A percentile compares a stretch with the other conserved stretches of the same genome.
These are phyloP conservation scores for Sarcoramphus papa DNA, from an alignment of 2,797 vertebrate genomes.

Conservation along the genomic window DNA sequence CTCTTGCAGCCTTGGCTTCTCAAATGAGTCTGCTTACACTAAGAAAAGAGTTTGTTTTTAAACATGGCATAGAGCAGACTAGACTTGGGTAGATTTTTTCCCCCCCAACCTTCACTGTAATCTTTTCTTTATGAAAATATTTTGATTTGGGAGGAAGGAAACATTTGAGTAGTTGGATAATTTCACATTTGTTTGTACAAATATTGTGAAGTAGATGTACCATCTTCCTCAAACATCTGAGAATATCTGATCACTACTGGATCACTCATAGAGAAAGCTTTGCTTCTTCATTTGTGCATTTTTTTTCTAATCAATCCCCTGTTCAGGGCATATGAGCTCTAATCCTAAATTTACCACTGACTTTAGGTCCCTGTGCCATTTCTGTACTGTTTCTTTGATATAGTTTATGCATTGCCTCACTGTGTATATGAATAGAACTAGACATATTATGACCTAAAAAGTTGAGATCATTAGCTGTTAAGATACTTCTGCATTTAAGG, in stretches of 20 bases:
- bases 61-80: background rate
- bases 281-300: background rate
- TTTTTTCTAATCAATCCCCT: background rate
- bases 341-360: background rate
- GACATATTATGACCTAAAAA: background rate
- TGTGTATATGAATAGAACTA: background rate
- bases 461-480: background rate
- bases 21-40: background rate
- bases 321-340: background rate
- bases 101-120: rapidly evolving
- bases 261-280: background rate
- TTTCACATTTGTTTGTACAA: background rate
- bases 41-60: background rate
- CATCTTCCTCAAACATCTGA: background rate
- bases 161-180: background rate
- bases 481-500: background rate
- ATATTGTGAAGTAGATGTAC: background rate
- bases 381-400: background rate
- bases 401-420: background rate
- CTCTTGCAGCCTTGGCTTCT: background rate
- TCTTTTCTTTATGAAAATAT: background rate
- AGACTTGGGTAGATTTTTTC: background rate
- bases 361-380: background rate
- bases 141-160: background rate
- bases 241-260: background rate